Conservation (phyloP, 1,140 invertebrate genomes). For the Lucilia sericata region DNA sequence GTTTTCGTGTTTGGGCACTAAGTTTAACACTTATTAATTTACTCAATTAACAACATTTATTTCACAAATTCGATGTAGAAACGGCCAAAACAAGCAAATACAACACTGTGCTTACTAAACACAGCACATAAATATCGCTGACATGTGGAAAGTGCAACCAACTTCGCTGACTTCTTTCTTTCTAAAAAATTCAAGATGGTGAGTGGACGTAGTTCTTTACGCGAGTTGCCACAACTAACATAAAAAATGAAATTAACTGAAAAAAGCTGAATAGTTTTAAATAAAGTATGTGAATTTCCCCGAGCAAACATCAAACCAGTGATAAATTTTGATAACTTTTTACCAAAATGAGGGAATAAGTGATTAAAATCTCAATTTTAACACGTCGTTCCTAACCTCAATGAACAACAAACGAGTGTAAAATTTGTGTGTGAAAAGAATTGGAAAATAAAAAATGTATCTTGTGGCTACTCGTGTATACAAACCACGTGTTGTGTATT, state of each 20-base stretch:
- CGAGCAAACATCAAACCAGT: no score
- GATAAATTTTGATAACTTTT: no score
- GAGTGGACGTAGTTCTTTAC: constrained; percentile 58
- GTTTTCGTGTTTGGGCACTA: no score
- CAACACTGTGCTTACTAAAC: constrained; percentile 24
- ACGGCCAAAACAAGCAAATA: background rate
- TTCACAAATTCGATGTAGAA: background rate
- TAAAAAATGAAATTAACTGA: background rate
- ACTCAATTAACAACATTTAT: background rate
- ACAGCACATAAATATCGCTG: constrained; percentile 30
- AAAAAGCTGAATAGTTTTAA: background rate
- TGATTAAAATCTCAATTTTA: background rate
- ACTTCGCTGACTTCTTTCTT: constrained; percentile 66
- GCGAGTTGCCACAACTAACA: constrained; percentile 23
- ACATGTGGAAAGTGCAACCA: constrained; percentile 53
- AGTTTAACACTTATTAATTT: no score
- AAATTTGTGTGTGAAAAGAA: constrained; percentile 14
- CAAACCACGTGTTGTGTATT: background rate
- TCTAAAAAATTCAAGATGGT: constrained; percentile 65
- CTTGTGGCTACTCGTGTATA: constrained; percentile 4
- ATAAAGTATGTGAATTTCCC: background rate
- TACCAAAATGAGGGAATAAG: no score
- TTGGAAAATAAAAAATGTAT: background rate
- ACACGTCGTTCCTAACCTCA: background rate
- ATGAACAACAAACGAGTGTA: background rate